Conservation (phyloP, 2,888 invertebrate genomes). For the Diarsia dahlii region DNA sequence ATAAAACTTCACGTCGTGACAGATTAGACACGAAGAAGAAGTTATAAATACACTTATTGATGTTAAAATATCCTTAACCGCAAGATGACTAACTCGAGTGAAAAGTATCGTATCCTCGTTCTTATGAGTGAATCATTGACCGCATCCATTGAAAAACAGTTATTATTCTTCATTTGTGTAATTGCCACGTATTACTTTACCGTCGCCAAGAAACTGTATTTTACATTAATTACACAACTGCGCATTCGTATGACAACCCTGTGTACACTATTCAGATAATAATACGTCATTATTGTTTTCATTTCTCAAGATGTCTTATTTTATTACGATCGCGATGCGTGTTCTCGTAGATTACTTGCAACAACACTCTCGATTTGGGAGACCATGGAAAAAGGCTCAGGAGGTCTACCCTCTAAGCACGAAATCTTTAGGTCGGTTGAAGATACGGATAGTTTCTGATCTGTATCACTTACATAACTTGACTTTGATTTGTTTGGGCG, state of each 20-base stretch:
- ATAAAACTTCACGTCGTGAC: neutral
- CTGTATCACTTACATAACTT: too few species aligned
- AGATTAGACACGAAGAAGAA: neutral
- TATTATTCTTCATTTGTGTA: slow-evolving; percentile 13
- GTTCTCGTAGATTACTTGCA: neutral
- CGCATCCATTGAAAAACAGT: neutral
- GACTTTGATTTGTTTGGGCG: too few species aligned
- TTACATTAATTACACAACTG: slow-evolving; percentile 1
- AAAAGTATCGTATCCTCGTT: slow-evolving; percentile 6
- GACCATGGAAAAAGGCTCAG: neutral
- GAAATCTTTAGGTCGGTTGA: too few species aligned
- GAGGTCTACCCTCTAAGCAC: too few species aligned
- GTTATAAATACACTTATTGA: neutral
- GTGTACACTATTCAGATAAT: neutral
- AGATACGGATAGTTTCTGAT: too few species aligned
- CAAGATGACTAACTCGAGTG: neutral
- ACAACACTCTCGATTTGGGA: neutral
- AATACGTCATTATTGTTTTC: neutral
- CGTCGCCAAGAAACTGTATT: neutral
- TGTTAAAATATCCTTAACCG: neutral
- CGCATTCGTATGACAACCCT: neutral
- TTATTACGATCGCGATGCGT: neutral
- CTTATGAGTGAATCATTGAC: slow-evolving; percentile 2
- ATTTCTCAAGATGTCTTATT: neutral
- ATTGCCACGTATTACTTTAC: neutral